A percentile compares a stretch with the other conserved stretches of the same genome.
phyloP scores from a whole-genome alignment of 2,797 vertebrate genomes.

The Delichon dasypus region DNA sequence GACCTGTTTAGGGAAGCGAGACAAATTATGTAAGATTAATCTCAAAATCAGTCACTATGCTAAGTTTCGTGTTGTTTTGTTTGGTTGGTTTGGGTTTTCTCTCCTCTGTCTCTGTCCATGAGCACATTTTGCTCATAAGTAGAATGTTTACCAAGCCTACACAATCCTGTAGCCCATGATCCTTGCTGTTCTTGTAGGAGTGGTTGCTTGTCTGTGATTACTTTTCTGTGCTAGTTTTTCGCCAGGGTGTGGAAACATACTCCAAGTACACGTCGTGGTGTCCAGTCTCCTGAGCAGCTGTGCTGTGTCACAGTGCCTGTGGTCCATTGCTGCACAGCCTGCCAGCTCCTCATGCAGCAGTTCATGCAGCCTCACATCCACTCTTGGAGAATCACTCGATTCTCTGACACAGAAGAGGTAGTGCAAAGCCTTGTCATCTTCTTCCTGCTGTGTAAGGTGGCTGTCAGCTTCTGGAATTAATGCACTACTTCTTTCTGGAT shows the following conservation, averaged over 20 bases:
- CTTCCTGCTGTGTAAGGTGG: not conserved
- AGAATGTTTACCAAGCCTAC: not conserved
- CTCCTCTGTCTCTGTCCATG: not conserved
- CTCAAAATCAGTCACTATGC: not conserved
- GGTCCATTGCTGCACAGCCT: not conserved
- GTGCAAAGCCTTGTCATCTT: not conserved
- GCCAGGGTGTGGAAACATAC: not conserved
- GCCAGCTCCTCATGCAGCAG: not conserved
- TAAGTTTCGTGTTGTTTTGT: not conserved
- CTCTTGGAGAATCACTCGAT: not conserved
- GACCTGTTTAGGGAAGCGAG: not conserved
- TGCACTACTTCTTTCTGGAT: not conserved
- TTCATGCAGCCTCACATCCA: not conserved
- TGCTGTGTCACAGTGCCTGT: not conserved
- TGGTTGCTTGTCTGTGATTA: accelerated
- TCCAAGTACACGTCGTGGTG: not conserved
- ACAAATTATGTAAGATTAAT: not conserved
- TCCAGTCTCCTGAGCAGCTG: not conserved
- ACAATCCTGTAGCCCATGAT: accelerated
- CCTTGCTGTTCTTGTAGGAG: not conserved
- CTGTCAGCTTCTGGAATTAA: not conserved
- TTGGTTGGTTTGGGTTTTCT: not conserved
- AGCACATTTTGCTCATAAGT: not conserved
- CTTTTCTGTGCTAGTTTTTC: not conserved
- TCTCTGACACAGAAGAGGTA: not conserved